Percentiles rank a stretch among this genome's conserved stretches.
Conservation (phyloP, 2,888 invertebrate genomes). For the Xanthorhoe spadicearia region DNA sequence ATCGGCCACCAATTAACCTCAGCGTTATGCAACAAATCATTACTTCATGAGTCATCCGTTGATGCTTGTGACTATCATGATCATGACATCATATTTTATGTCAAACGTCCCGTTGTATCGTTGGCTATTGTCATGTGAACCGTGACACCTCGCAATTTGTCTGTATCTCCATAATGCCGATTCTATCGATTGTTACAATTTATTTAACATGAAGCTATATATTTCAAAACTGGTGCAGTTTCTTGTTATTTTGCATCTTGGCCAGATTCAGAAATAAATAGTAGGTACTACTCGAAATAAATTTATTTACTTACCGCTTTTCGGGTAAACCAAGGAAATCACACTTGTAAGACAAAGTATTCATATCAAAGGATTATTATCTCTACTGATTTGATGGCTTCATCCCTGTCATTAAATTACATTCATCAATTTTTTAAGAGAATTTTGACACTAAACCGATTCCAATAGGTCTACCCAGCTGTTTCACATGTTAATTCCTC, state of each 20-base stretch:
- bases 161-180: neutral
- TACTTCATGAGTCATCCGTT: constrained; percentile 24
- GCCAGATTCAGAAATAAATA: no score
- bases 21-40: constrained; percentile 15
- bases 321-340: no score
- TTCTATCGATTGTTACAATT: neutral
- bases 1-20: constrained; percentile 14
- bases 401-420: neutral
- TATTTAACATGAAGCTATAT: neutral
- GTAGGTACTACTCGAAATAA: no score
- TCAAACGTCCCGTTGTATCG: constrained; percentile 10
- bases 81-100: constrained; percentile 18
- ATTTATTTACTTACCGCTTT: no score
- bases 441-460: no score
- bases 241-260: no score
- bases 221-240: no score
- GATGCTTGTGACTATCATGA: constrained; percentile 11
- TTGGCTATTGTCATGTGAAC: constrained; percentile 15
- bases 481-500: constrained; percentile 16
- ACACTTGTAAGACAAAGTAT: no score
- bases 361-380: no score
- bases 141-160: neutral
- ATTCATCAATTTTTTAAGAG: no score
- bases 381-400: neutral
- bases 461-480: neutral